Conservation (phyloP, 2,797 vertebrate species). For the Prunella strophiata region DNA sequence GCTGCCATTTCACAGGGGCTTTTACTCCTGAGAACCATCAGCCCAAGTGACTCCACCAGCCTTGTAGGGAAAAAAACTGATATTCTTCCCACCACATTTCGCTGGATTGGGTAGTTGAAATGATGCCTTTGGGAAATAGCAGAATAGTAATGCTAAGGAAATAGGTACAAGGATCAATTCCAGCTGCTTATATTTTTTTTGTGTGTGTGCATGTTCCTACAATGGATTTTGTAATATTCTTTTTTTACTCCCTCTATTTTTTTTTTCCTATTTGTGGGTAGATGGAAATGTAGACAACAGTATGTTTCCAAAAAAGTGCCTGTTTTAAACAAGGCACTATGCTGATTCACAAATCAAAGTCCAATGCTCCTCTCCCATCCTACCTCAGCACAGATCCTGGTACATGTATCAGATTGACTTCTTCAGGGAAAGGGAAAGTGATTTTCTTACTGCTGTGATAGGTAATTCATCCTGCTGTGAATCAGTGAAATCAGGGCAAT, state of each 20-base stretch:
- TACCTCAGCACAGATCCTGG: neutral
- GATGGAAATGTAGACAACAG: neutral
- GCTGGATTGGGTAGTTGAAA: neutral
- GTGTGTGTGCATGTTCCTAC: neutral
- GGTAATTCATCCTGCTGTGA: neutral
- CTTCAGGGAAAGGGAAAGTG: neutral
- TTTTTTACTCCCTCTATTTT: neutral
- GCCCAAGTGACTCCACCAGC: neutral
- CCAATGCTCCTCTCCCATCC: neutral
- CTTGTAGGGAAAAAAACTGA: neutral
- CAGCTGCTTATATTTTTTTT: neutral
- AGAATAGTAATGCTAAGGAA: neutral
- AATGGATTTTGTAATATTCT: accelerated
- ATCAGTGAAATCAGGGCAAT: neutral
- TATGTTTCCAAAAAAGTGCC: neutral
- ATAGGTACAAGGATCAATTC: neutral
- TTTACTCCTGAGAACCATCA: neutral
- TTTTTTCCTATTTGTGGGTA: neutral
- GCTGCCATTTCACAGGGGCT: neutral
- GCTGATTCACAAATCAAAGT: neutral
- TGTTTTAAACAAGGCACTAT: neutral
- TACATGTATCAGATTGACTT: neutral
- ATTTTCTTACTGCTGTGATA: neutral
- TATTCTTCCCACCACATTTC: neutral
- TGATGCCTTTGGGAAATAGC: neutral